phyloP scores from a whole-genome alignment of 2,797 vertebrate species.

The Sebastes variabilis region DNA sequence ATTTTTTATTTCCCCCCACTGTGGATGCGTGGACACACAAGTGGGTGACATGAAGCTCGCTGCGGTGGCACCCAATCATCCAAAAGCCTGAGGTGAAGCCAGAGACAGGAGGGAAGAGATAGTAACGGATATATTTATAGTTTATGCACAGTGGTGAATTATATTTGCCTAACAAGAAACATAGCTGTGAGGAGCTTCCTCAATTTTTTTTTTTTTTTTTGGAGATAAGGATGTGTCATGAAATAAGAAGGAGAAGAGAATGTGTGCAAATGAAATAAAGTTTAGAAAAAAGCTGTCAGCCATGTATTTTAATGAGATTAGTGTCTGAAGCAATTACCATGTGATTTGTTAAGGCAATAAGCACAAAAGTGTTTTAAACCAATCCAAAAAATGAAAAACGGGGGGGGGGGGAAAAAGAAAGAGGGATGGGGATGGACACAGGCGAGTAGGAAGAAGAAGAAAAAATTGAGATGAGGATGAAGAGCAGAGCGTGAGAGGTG shows the following conservation, averaged over 20 bases:
- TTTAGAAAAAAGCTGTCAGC: slow-evolving; percentile 18
- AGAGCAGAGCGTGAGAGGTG: slow-evolving; percentile 37
- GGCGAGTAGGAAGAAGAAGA: not conserved
- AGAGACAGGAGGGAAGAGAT: slow-evolving; percentile 25
- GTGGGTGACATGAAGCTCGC: slow-evolving; percentile 36
- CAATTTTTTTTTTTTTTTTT: not conserved
- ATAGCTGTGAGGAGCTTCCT: slow-evolving; percentile 49
- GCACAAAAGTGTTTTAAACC: slow-evolving; percentile 6
- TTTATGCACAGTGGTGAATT: slow-evolving; percentile 47
- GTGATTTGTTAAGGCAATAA: slow-evolving; percentile 31
- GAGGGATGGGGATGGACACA: not conserved
- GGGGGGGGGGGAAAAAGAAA: not conserved
- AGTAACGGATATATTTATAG: slow-evolving; percentile 57
- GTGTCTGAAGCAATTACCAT: slow-evolving; percentile 45
- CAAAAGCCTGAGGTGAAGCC: slow-evolving; percentile 51
- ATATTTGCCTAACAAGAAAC: slow-evolving; percentile 51
- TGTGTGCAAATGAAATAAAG: slow-evolving; percentile 26
- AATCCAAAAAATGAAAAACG: not conserved
- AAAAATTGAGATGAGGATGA: slow-evolving; percentile 10
- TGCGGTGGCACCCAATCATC: slow-evolving; percentile 62
- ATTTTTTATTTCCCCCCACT: slow-evolving; percentile 16
- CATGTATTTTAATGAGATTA: slow-evolving; percentile 54
- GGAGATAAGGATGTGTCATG: slow-evolving; percentile 27
- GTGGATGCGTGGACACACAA: slow-evolving; percentile 29
- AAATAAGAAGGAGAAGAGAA: slow-evolving; percentile 28